Base-by-base conservation (phyloP, 2,888 invertebrate species). In the Ophioninae sp. region DNA sequence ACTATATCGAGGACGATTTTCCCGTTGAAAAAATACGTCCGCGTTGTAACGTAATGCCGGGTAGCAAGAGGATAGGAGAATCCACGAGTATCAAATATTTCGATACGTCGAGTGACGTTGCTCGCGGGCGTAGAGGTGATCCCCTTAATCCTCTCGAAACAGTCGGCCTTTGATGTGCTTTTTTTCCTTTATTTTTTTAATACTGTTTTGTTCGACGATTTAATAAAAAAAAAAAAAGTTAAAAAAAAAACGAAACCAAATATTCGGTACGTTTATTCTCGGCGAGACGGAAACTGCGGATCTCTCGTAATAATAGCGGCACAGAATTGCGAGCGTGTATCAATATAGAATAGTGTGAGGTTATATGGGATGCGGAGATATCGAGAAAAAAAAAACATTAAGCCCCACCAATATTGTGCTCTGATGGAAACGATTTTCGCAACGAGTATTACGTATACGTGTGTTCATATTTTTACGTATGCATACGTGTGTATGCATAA, bases 321-420 rank as follows among this genome's bases (percentile, higher is more conserved):
- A 61, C 30, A 59, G 20, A 13, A 59, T 59, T 63, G 10, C 44
- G 44, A 0, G 44, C 3, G 44, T 13, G 44, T 13, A 13, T 13
- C 8, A 10, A 13, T 10, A 3, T 44, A 44, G 1, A 0, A 61
- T 23, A 77, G 65, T 20, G 17, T 17, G 56, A 22, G 10, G 30
- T 17, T 71, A 71, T 64, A 65, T 44, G 63, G 41, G 13, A 39
- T n/a, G 39, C 44, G 17, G 59, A 65, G 37, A 10, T 61, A 79
- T 82, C 79, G 82, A 82, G 74, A 82, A 82, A 78, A 82, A 74
- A 81, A 63, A 73, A 8, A 30, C 30, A 30, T 30, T 69, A 77
- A 80, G 68, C 75, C 76, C 75, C 39, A 63, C 67, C 79, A 76
- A 83, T 83, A 80, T 83, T 77, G 79, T 76, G 58, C 76, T 73